Evolutionary conservation across 2,888 invertebrate species (phyloP).

Genomic region (Epinotia brunnichana): DNA sequence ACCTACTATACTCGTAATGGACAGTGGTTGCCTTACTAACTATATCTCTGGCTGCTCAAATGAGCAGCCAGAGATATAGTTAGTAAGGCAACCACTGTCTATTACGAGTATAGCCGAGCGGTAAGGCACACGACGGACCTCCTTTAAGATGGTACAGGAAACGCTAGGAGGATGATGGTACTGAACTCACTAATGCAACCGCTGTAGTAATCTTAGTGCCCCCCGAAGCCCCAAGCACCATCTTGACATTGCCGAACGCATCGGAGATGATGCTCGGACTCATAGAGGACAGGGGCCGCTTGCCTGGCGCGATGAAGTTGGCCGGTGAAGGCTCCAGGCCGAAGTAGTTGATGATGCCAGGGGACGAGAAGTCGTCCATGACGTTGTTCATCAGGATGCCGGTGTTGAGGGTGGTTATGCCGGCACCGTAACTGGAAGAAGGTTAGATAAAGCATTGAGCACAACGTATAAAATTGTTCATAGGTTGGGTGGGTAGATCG

Average conservation of each 20-base stretch:
- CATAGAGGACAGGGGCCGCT: slow-evolving; percentile 94
- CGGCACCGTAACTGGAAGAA: slow-evolving; percentile 90
- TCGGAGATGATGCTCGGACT: slow-evolving; percentile 90
- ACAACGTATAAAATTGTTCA: no score
- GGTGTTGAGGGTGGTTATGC: slow-evolving; percentile 89
- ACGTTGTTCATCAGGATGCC: slow-evolving; percentile 97
- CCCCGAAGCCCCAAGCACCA: slow-evolving; percentile 92
- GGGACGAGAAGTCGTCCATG: slow-evolving; percentile 97
- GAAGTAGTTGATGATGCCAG: slow-evolving; percentile 87
- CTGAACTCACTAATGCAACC: slow-evolving; percentile 84
- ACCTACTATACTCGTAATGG: no score
- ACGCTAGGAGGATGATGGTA: background rate
- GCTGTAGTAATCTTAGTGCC: slow-evolving; percentile 92
- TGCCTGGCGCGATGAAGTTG: slow-evolving; percentile 91
- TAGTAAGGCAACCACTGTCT: no score
- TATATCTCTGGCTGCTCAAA: no score
- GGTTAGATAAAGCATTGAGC: background rate
- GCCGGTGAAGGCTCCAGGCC: slow-evolving; percentile 89
- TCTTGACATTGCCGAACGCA: slow-evolving; percentile 85
- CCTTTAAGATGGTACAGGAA: no score
- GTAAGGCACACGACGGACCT: no score
- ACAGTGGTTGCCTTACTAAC: no score
- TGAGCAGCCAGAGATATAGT: no score
- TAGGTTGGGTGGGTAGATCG: no score
- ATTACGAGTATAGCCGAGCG: no score